Evolutionary conservation across 2,113 vertebrate species (phyloP), one percentile per base, ranked within the genome.

Genomic region (Tupaia chinensis): DNA sequence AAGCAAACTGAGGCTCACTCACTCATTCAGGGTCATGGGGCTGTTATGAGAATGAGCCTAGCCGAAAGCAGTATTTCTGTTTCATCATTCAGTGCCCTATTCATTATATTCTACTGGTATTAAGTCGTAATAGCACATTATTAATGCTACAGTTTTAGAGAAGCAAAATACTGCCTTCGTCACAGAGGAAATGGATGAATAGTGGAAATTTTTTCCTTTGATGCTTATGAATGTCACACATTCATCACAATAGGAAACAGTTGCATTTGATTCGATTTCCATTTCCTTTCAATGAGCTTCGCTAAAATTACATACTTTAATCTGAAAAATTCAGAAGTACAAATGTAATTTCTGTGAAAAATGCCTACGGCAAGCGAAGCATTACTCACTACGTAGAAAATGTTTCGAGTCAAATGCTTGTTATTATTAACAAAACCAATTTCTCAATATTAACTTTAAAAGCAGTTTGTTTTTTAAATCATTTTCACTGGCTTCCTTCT

Each of bases 371-470:
- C 22, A 34, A 73, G 77, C 0, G 1, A 89, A 92, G 25, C 83
- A 27, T 82, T 87, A 6, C 58, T 92, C 14, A 90, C 7, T 84
- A 58, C 91, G 15, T 2, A 12, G 88, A 84, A 79, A 93, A 1
- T 69, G 10, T 61, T 56, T 79, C 56, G 44, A 27, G 53, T 77
- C 78, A 44, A 60, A 72, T 44, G 84, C 61, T 90, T 92, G 25
- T 70, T 3, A 81, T 94, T 73, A 65, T 63, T 83, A 96, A 92
- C 60, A 90, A 54, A 92, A 91, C 66, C 85, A n/a, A 5, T 54
- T 76, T 70, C 23, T 92, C 53, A 44, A 81, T 2, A 93, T 93
- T 94, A 94, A 70, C 80, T 97, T 94, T 82, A 65, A 92, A 95
- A 95, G 89, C 73, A 4, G 4, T 81, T 81, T 56, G 63, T 76